Evolutionary conservation across 2,797 vertebrate species (phyloP), one percentile per base, ranked within the genome.

Genomic region (Lagocephalus sceleratus): DNA sequence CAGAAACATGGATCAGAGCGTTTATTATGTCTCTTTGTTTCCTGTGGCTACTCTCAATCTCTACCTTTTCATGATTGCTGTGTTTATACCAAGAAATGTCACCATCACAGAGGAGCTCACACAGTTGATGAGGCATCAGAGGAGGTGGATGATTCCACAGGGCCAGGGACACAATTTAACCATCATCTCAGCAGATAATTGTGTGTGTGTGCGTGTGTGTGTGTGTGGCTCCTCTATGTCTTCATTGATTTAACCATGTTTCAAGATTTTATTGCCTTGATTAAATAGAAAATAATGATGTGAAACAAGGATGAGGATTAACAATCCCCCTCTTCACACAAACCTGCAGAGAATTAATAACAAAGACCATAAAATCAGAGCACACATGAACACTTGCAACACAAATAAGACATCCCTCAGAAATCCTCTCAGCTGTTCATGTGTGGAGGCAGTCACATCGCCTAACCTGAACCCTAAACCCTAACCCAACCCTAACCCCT

Each of bases 381-480:
- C 47, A 59, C 42, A 40, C 46, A 66, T 21, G 58, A 54, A 61
- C 57, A 63, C 12, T 2, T 29, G 14, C 32, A 35, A 12, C 20
- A 73, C 44, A 61, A 50, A 70, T 41, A 71, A 66, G 66, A 67
- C 73, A 66, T 70, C 74, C 80, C 78, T 76, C 72, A 79, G 83
- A 83, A 88, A 89, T 88, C 85, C 87, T 73, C 54, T 70, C 63
- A 78, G 72, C 82, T 85, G 86, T 87, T 88, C 87, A 84, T 64
- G 21, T 73, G 71, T 81, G 74, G 82, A 85, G 79, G 78, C 73
- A 82, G 75, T 78, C 83, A 72, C 81, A 65, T 68, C 39, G 5
- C n/a, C 52, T 69, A 70, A 82, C 6, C 32, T 7, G 76, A 81
- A 81, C 75, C 55, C 60, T 40, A 57, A 75, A n/a, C n/a, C n/a